Evolutionary conservation across 2,113 vertebrate species (phyloP).

Genomic region (Chionodraco myersi): DNA sequence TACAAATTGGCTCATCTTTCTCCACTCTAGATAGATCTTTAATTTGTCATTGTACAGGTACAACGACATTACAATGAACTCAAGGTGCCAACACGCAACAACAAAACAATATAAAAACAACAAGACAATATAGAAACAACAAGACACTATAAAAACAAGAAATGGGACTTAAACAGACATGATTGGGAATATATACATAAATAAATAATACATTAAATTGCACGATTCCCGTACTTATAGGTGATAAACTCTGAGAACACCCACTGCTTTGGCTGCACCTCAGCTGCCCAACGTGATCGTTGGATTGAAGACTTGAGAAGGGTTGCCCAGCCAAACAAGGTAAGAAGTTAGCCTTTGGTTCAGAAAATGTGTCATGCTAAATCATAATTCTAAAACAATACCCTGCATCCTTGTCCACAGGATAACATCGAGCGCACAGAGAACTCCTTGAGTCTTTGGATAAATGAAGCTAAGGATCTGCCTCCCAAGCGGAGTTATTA

Average conservation of each 20-base stretch:
- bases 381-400: not conserved
- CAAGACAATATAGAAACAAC: too few species aligned
- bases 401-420: conserved; percentile 67
- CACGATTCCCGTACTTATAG: conserved; percentile 63
- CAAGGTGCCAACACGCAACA: too few species aligned
- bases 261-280: conserved; percentile 91
- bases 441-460: conserved; percentile 90
- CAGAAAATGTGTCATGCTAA: not conserved
- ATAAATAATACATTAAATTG: too few species aligned
- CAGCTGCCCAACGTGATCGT: conserved; percentile 90
- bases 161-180: too few species aligned
- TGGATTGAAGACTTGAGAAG: conserved; percentile 94
- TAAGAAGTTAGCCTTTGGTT: conserved; percentile 48
- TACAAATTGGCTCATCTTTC: too few species aligned
- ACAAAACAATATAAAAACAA: too few species aligned
- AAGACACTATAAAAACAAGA: too few species aligned
- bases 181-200: too few species aligned
- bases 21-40: too few species aligned
- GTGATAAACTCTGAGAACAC: conserved; percentile 88
- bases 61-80: too few species aligned
- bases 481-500: conserved; percentile 84
- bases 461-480: conserved; percentile 92
- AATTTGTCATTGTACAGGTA: too few species aligned
- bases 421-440: conserved; percentile 91
- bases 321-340: conserved; percentile 91